Conservation (phyloP, 2,113 vertebrate species). For the Natator depressus region DNA sequence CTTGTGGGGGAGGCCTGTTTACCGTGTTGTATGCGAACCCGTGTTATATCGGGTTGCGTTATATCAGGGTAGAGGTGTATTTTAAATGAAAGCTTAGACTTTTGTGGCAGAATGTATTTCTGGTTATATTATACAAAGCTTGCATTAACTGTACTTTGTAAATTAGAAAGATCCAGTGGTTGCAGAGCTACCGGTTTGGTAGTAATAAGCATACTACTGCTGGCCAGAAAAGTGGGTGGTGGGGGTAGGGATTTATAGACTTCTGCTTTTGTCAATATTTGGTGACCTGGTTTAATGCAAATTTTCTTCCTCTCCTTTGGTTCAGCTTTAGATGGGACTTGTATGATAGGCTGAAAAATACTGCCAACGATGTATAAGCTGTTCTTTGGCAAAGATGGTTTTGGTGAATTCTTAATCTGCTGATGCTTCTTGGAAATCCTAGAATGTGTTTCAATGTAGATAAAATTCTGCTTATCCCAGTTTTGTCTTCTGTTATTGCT, state of each 20-base stretch:
- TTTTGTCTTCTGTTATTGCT: background rate
- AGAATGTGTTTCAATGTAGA: background rate
- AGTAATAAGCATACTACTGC: background rate
- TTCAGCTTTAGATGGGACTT: background rate
- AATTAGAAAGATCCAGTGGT: background rate
- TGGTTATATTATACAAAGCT: background rate
- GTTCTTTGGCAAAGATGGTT: background rate
- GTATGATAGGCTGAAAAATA: background rate
- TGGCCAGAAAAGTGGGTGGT: background rate
- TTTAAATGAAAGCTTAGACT: background rate
- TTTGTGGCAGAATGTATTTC: background rate
- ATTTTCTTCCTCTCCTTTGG: background rate
- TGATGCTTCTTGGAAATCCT: background rate
- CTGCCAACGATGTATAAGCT: accelerated
- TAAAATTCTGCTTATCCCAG: background rate
- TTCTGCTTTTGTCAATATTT: background rate
- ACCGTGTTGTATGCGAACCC: too few relatives aligned
- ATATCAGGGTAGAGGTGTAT: background rate
- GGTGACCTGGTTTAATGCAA: background rate
- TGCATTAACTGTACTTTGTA: background rate
- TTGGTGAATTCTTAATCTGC: background rate
- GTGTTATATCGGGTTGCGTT: too few relatives aligned
- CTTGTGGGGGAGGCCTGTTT: too few relatives aligned
- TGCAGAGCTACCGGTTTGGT: background rate
- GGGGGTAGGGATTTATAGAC: background rate